These are phyloP conservation scores for Drosophila multiciliata DNA, from an alignment of 2,888 invertebrate species.

Conservation along the genomic window DNA sequence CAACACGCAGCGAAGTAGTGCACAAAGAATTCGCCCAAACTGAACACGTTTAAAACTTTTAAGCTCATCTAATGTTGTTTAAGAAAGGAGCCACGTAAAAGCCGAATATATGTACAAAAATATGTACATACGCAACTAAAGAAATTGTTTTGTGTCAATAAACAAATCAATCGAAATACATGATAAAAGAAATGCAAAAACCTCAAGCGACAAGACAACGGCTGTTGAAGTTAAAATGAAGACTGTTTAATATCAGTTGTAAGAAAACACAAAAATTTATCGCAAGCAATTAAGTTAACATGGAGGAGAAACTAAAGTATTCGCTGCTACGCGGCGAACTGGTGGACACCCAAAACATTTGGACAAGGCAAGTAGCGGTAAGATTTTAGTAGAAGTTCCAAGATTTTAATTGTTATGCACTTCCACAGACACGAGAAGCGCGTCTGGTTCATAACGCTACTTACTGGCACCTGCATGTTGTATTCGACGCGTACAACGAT, in stretches of 20 bases:
- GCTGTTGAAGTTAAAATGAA: conserved; percentile 20
- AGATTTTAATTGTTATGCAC: not conserved
- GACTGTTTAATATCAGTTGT: conserved; percentile 23
- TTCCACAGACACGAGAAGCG: conserved; percentile 86
- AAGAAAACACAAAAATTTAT: conserved; percentile 25
- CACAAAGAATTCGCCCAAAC: not conserved
- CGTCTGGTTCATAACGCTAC: conserved; percentile 87
- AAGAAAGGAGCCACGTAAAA: conserved; percentile 67
- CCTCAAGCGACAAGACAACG: conserved; percentile 33
- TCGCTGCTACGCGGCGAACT: conserved; percentile 84
- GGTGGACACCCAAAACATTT: conserved; percentile 84
- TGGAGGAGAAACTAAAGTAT: conserved; percentile 84
- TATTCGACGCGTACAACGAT: conserved; percentile 89
- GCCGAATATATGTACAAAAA: conserved; percentile 20
- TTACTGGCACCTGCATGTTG: conserved; percentile 88
- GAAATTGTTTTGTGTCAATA: conserved; percentile 27
- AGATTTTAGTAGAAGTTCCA: not conserved
- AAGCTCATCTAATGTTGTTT: conserved; percentile 33
- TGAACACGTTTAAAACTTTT: not conserved
- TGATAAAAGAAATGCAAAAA: conserved; percentile 43
- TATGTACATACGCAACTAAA: conserved; percentile 26
- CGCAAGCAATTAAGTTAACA: conserved; percentile 37
- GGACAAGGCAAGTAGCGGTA: conserved; percentile 81
- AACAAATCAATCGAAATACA: conserved; percentile 11
- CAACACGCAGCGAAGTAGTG: conserved; percentile 15